A percentile compares a stretch with the other conserved stretches of the same genome.
Conservation (phyloP, 2,888 invertebrate genomes). For the Andrena bicolor region DNA sequence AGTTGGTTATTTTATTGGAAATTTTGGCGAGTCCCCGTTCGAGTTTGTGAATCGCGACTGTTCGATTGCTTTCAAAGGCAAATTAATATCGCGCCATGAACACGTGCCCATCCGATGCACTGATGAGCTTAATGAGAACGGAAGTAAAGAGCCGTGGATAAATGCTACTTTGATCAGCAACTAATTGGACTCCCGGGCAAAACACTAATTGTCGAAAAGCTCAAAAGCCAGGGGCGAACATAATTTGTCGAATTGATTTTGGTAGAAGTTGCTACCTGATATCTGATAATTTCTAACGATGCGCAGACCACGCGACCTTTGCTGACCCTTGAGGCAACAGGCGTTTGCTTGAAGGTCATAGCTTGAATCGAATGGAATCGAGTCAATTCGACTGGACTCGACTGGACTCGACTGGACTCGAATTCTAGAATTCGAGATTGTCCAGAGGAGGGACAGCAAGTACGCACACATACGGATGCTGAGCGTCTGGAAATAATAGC, state of each 20-base stretch:
- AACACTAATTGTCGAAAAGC: constrained; percentile 74
- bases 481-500: constrained; percentile 31
- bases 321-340: neutral
- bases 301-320: neutral
- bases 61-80: constrained; percentile 77
- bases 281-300: constrained; percentile 45
- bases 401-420: neutral
- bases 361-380: neutral
- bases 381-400: neutral
- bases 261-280: constrained; percentile 41
- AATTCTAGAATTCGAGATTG: neutral
- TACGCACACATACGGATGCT: neutral
- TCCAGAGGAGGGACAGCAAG: neutral
- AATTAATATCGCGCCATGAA: constrained; percentile 77
- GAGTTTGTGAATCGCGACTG: constrained; percentile 75
- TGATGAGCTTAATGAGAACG: constrained; percentile 76
- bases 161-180: constrained; percentile 75
- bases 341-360: neutral
- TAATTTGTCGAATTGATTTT: constrained; percentile 71
- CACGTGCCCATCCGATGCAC: constrained; percentile 76
- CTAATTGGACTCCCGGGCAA: constrained; percentile 74
- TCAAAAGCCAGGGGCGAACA: constrained; percentile 68
- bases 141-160: constrained; percentile 76
- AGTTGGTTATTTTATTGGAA: constrained; percentile 75
- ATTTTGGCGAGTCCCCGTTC: constrained; percentile 74